phyloP scores from a whole-genome alignment of 2,888 invertebrate species.

The Scelioninae gen. 2 region DNA sequence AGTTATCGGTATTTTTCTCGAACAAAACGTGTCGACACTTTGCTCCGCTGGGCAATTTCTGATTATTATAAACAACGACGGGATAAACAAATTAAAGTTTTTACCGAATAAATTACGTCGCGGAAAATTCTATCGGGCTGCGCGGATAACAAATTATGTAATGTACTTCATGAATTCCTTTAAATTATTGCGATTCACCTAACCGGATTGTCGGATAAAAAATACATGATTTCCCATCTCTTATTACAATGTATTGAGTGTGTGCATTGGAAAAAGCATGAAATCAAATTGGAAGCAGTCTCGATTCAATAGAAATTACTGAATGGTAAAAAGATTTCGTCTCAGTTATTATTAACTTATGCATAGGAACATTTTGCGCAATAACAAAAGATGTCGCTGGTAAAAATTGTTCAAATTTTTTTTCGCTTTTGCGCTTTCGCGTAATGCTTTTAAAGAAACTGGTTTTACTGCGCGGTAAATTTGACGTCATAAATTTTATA shows the following conservation, averaged over 20 bases:
- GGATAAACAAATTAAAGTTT: too few relatives aligned
- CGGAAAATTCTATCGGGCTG: constrained; percentile 24
- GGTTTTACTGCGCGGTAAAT: background rate
- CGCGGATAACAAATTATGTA: constrained; percentile 44
- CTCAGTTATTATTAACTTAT: background rate
- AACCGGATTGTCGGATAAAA: constrained; percentile 50
- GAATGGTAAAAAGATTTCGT: background rate
- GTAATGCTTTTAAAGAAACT: background rate
- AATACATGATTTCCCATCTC: constrained; percentile 47
- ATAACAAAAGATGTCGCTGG: too few relatives aligned
- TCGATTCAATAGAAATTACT: constrained; percentile 8
- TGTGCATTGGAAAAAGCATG: constrained; percentile 32
- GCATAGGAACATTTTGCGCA: too few relatives aligned
- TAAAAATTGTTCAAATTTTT: background rate
- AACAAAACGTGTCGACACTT: too few relatives aligned
- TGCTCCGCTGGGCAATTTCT: too few relatives aligned
- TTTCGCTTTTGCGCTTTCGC: background rate
- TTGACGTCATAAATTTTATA: constrained; percentile 1
- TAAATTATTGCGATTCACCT: constrained; percentile 44
- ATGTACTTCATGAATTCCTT: constrained; percentile 38
- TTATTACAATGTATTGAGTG: constrained; percentile 46
- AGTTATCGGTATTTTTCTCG: too few relatives aligned
- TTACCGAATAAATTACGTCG: constrained; percentile 7
- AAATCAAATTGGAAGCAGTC: constrained; percentile 23
- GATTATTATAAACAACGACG: too few relatives aligned